Base-by-base conservation (phyloP, 2,797 vertebrate species). In the Gadopsis marmoratus region DNA sequence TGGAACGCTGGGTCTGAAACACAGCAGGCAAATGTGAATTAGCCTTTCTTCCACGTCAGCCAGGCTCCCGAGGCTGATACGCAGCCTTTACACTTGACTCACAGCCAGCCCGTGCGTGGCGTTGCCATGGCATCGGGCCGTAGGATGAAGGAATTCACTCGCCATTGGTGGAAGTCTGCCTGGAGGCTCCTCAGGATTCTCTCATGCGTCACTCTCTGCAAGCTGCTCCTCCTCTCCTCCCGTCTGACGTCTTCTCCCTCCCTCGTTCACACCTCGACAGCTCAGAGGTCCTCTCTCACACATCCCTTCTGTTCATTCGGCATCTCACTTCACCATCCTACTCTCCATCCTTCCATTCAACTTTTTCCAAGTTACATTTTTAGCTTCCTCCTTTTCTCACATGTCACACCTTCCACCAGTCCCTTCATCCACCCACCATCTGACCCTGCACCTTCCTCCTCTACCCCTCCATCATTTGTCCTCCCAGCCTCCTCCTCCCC, bases 161-260 rank as follows among this genome's bases (percentile, higher is more conserved):
- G 13, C 48, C 17, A 5, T 17, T 19, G 58, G 72, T 54, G 69
- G 78, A 83, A 65, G 54, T 76, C 78, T 71, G 78, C 82, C 74
- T 14, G 72, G 79, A 82, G 78, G 55, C 76, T 83, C 69, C 71
- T 78, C 63, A 64, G 86, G 81, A 90, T 83, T 31, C 71, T 87
- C 84, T 73, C 71, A 62, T 86, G 84, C 73, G 58, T 85, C 88
- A 80, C 63, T 48, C 59, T 35, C 66, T 16, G 55, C 54, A 48
- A 17, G 47, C 81, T 65, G 58, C 71, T 29, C 12, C n/a, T 74
- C 75, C 29, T 5, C 62, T n/a, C 31, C 12, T 19, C 43, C 5
- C 35, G 2, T 51, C 58, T 50, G 14, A 21, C 39, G n/a, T 33
- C n/a, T 33, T 21, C 59, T 71, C 62, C 11, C 26, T 26, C 23